Evolutionary conservation across 2,113 vertebrate species (phyloP), one percentile per base, ranked within the genome.

Genomic region (Irena cyanogastra): DNA sequence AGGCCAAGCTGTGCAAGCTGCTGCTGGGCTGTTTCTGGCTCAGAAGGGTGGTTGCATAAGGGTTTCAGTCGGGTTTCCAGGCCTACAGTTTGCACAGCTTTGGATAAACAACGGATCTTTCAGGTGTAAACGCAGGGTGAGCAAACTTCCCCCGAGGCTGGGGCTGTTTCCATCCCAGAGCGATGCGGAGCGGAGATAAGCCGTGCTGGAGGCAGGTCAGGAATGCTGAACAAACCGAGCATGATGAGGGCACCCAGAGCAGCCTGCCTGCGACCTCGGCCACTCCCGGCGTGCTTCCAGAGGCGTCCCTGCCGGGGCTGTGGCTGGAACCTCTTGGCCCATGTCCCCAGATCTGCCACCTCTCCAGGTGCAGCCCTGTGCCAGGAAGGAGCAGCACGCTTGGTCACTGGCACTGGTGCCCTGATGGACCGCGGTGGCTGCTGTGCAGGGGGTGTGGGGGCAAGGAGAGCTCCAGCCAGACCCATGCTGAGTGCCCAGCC

Each of bases 221-320:
- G 84, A 89, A 66, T 16, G 54, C 61, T 47, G 19, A 33, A 35
- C 50, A 28, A 60, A 5, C 66, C 10, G 70, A 80, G 4, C 50
- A 16, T 6, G 7, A 19, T 20, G 42, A 83, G 56, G 80, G 35
- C 64, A 63, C 45, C 49, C 44, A 10, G 59, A 72, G 27, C 49
- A 28, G 39, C 53, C n/a, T 2, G 7, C 30, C 24, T 0, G 3
- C 12, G 27, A 42, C 61, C 42, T 9, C 5, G 5, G n/a, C 17
- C 27, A 7, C 71, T 33, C 84, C 30, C 0, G 0, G 14, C 2
- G 0, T 1, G 20, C 26, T 31, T 3, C 12, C 7, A 5, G 15
- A 17, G 41, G 2, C 66, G 10, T 42, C 22, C 50, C 4, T 5
- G 64, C 26, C 23, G 52, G 59, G 26, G 17, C 44, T 66, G 49